A percentile compares a stretch with the other conserved stretches of the same genome.
phyloP scores from a whole-genome alignment of 2,797 vertebrate species.

The Geotrypetes seraphini region DNA sequence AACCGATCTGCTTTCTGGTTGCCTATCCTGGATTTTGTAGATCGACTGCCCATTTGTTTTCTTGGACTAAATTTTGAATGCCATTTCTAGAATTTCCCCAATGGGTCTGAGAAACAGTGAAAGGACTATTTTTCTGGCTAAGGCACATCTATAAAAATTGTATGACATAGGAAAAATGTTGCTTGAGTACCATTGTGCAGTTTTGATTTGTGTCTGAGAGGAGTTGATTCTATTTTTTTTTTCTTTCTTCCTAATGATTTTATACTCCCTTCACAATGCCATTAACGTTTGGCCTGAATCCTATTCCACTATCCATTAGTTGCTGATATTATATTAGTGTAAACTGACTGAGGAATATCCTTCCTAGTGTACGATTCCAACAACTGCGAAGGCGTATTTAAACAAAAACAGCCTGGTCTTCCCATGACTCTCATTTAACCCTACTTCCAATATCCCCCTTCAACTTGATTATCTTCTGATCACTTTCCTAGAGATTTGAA shows the following conservation, averaged over 20 bases:
- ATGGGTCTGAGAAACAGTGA: too few relatives aligned
- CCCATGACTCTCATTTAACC: slow-evolving; percentile 3
- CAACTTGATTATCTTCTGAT: slow-evolving; percentile 8
- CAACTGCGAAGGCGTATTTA: slow-evolving; percentile 6
- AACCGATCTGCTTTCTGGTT: too few relatives aligned
- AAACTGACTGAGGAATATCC: slow-evolving; percentile 10
- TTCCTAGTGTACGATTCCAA: slow-evolving; percentile 14
- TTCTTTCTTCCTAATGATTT: not conserved
- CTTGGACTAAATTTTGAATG: too few relatives aligned
- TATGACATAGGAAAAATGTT: too few relatives aligned
- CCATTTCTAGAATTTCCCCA: too few relatives aligned
- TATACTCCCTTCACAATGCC: slow-evolving; percentile 3
- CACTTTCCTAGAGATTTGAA: slow-evolving; percentile 2
- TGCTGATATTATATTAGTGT: slow-evolving; percentile 16
- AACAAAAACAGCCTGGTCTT: slow-evolving; percentile 16
- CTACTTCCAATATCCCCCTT: slow-evolving; percentile 15
- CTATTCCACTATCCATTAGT: slow-evolving; percentile 6
- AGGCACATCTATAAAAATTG: too few relatives aligned
- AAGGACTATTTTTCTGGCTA: too few relatives aligned
- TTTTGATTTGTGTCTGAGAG: not conserved
- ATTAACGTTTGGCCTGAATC: slow-evolving; percentile 20
- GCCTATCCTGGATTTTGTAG: too few relatives aligned
- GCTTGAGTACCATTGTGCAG: too few relatives aligned
- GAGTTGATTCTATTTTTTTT: not conserved
- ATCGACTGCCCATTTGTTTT: too few relatives aligned